phyloP scores from a whole-genome alignment of 2,113 vertebrate genomes.

The Bos indicus region DNA sequence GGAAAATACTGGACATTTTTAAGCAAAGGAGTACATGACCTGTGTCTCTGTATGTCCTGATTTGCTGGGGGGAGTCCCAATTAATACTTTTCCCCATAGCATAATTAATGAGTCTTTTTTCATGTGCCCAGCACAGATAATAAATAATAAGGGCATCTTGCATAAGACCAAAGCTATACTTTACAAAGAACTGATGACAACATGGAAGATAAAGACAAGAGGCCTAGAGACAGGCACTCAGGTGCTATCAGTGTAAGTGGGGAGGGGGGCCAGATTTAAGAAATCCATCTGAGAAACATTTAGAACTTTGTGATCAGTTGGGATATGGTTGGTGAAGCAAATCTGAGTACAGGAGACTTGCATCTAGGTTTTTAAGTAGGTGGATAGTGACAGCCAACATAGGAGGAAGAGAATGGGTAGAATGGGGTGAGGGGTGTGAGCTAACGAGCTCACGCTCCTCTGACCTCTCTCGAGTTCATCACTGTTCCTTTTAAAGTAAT shows the following conservation, averaged over 20 bases:
- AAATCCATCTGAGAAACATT: not conserved
- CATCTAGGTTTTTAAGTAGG: not conserved
- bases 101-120: constrained; percentile 8
- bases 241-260: not conserved
- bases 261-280: not conserved
- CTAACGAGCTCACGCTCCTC: not conserved
- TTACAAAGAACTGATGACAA: not conserved
- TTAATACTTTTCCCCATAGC: not conserved
- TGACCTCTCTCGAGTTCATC: not conserved
- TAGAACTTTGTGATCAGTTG: not conserved
- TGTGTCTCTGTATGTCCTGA: not conserved
- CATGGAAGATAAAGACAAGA: not conserved
- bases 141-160: not conserved
- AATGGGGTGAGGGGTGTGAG: not conserved
- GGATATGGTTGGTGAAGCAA: not conserved
- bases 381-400: not conserved
- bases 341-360: not conserved
- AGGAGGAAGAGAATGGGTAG: not conserved
- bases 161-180: not conserved
- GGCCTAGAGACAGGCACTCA: not conserved
- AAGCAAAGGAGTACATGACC: not conserved
- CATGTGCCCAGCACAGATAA: not conserved
- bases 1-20: not conserved
- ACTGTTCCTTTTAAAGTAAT: not conserved
- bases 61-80: not conserved